These are phyloP conservation scores for Enteromius paludinosus DNA, from an alignment of 2,797 vertebrate species.

Conservation along the genomic window DNA sequence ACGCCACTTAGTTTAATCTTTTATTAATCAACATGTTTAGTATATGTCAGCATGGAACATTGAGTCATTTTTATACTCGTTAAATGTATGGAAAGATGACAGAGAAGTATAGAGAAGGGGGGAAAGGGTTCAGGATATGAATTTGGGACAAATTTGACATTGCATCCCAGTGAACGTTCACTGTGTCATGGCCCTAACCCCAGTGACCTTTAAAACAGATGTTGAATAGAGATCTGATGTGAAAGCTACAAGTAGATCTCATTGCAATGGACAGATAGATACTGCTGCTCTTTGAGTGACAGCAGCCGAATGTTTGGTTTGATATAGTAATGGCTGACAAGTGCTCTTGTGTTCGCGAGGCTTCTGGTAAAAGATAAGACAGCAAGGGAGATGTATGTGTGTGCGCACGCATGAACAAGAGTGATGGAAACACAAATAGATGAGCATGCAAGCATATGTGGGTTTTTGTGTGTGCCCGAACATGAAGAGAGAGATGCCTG, in stretches of 20 bases:
- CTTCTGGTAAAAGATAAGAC: slow-evolving; percentile 29
- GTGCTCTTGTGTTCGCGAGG: slow-evolving; percentile 29
- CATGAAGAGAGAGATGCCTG: slow-evolving; percentile 52
- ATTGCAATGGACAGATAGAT: not conserved
- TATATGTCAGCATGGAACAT: not conserved
- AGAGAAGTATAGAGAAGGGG: not conserved
- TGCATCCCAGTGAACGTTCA: not conserved
- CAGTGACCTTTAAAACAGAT: not conserved
- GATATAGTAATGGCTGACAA: slow-evolving; percentile 16
- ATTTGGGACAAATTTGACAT: too few species aligned
- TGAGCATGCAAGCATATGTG: slow-evolving; percentile 13
- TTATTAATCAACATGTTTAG: not conserved
- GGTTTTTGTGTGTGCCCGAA: slow-evolving; percentile 42
- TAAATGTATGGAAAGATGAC: not conserved
- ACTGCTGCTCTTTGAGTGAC: slow-evolving; percentile 20
- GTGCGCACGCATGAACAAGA: not conserved
- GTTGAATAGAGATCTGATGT: not conserved
- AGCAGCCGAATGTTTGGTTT: not conserved
- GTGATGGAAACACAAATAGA: not conserved
- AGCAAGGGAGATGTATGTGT: too few species aligned
- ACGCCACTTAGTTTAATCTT: not conserved
- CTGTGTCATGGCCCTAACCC: not conserved
- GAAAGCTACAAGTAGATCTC: slow-evolving; percentile 10
- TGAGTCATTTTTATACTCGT: not conserved
- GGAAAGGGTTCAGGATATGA: not conserved